Base-by-base conservation (phyloP, 2,113 vertebrate species). In the Ceyx melanurus region DNA sequence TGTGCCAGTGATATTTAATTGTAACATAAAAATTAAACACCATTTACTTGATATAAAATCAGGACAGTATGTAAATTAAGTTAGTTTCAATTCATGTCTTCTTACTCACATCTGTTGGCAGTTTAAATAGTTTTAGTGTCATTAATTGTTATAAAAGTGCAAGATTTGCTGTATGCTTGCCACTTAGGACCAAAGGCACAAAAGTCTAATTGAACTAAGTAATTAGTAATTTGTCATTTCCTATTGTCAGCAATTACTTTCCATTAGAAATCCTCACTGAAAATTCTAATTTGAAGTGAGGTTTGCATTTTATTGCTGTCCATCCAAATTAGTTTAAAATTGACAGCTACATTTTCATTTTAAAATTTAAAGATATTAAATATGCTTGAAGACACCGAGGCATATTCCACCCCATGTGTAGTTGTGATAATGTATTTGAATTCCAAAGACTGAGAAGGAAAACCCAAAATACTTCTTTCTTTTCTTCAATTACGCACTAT, bases 181-280 rank as follows among this genome's bases (percentile, higher is more conserved):
- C 98, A 98, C 98, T 98, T 97, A 98, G 97, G 98, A 98, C 98
- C 98, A 98, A 98, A 98, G 98, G 98, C 98, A 98, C 98, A 98
- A 98, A 98, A 98, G 98, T 98, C 98, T 98, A 98, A 98, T 98
- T 98, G 98, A 98, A 98, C 97, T 98, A 98, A 98, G 98, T 98
- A 98, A 98, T 98, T 98, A 98, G 98, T 98, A 98, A 98, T 98
- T 98, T 98, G 98, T 98, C 98, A 98, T 98, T 98, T 98, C 97
- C 98, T 98, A 98, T 98, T 98, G 98, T 98, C 98, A 98, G 98
- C 98, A 98, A 98, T 98, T 98, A 98, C 97, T 98, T 98, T 98
- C 97, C 98, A 98, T 98, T 98, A 98, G 97, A 98, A 98, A 98
- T 97, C 97, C 97, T 97, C 97, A 95, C 97, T 98, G 98, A 98